A percentile compares a stretch with the other conserved stretches of the same genome.
Conservation (phyloP, 2,113 vertebrate species). For the Acrocephalus arundinaceus region DNA sequence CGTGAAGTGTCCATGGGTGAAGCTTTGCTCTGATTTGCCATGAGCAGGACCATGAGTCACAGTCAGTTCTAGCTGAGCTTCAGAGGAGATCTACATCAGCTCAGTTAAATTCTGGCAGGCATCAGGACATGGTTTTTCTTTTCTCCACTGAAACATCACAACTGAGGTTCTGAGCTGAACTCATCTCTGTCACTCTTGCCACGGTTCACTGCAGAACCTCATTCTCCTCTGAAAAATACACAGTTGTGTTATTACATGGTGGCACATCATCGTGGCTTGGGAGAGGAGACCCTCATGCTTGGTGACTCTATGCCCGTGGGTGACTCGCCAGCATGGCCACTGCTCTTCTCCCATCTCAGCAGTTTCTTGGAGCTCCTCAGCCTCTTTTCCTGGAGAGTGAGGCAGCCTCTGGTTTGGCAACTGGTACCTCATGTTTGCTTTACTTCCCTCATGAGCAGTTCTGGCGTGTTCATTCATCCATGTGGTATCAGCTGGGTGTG, state of each 20-base stretch:
- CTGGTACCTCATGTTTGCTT: not conserved
- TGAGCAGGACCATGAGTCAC: not conserved
- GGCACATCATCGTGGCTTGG: fast-evolving
- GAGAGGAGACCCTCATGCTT: not conserved
- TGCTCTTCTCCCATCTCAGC: not conserved
- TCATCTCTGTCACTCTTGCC: not conserved
- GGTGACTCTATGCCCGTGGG: not conserved
- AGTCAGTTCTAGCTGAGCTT: not conserved
- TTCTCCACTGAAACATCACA: not conserved
- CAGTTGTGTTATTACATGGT: not conserved
- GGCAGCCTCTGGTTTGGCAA: not conserved
- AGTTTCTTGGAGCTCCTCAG: fast-evolving
- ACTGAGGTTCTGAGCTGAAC: not conserved
- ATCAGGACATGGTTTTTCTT: not conserved
- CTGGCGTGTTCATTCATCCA: fast-evolving
- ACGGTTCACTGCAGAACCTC: not conserved
- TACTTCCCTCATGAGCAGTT: not conserved
- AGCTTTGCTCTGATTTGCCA: not conserved
- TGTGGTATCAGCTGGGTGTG: fast-evolving
- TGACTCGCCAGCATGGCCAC: not conserved
- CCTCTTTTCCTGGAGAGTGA: not conserved
- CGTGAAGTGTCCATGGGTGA: not conserved
- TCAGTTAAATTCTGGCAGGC: not conserved
- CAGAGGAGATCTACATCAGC: not conserved
- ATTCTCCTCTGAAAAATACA: not conserved